A percentile compares a stretch with the other conserved stretches of the same genome.
Evolutionary conservation across 2,797 vertebrate species (phyloP).

Genomic region (Ctenosaura bakeri): DNA sequence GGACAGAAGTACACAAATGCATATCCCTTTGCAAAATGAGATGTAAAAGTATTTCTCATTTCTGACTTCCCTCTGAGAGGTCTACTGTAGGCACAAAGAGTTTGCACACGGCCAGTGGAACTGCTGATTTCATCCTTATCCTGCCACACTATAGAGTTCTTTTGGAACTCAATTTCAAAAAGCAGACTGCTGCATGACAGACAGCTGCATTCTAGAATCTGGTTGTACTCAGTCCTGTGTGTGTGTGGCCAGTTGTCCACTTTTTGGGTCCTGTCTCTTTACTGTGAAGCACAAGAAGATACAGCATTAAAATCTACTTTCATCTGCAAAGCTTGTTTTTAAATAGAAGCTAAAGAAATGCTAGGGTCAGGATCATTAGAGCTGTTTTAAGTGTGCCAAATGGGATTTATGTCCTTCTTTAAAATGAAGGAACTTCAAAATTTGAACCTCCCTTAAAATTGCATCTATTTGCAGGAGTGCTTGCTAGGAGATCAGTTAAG

Average conservation of each 20-base stretch:
- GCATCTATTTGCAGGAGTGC: not conserved
- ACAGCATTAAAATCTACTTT: not conserved
- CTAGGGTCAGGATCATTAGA: not conserved
- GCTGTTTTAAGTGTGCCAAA: too few species aligned
- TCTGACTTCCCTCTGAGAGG: not conserved
- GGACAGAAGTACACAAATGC: not conserved
- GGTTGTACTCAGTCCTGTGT: not conserved
- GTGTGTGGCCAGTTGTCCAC: not conserved
- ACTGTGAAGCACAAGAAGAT: not conserved
- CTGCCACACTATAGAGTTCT: not conserved
- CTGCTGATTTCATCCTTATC: not conserved
- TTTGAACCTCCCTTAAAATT: not conserved
- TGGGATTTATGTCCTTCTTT: not conserved
- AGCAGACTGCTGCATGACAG: not conserved
- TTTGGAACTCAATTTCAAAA: not conserved
- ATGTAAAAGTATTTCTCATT: conserved; percentile 27
- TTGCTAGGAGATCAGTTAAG: not conserved
- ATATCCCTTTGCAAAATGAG: conserved; percentile 19
- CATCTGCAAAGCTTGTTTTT: conserved; percentile 30
- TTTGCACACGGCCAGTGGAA: not conserved
- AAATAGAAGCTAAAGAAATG: conserved; percentile 21
- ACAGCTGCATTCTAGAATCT: not conserved
- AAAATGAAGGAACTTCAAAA: not conserved
- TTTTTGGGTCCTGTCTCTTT: too few species aligned
- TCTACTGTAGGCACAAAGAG: not conserved